phyloP scores from a whole-genome alignment of 2,113 vertebrate species.

The Tricholaema leucomelas region DNA sequence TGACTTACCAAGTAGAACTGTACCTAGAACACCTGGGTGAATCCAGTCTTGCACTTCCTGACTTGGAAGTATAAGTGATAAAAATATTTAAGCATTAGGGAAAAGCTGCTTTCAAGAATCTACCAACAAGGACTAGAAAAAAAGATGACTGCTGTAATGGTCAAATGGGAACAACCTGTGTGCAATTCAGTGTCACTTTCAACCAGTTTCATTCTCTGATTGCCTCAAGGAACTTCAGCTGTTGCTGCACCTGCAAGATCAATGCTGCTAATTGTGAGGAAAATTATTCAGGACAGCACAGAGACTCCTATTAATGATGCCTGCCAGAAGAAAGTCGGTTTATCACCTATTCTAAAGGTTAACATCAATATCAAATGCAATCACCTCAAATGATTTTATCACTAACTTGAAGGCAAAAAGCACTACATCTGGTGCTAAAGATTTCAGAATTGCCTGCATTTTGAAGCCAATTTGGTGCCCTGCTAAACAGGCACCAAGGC shows the following conservation, averaged over 20 bases:
- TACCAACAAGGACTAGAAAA: neutral
- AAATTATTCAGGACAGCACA: conserved; percentile 51
- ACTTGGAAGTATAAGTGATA: neutral
- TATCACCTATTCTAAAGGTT: conserved; percentile 37
- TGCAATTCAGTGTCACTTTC: neutral
- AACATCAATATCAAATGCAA: conserved; percentile 37
- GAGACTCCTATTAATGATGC: conserved; percentile 29
- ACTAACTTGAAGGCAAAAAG: neutral
- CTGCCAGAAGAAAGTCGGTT: conserved; percentile 27
- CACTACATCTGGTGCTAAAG: neutral
- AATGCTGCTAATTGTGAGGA: conserved; percentile 56
- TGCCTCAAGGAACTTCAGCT: conserved; percentile 44
- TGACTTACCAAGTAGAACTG: neutral
- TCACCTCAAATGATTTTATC: neutral
- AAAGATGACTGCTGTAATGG: neutral
- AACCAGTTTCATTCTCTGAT: neutral
- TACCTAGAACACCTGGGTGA: neutral
- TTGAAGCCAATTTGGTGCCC: neutral
- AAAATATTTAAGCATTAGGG: neutral
- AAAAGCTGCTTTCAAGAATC: neutral
- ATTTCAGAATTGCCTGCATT: neutral
- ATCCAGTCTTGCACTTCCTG: neutral
- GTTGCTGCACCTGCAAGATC: conserved; percentile 33
- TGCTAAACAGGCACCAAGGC: neutral
- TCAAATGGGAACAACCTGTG: neutral